These are phyloP conservation scores for Lates calcarifer DNA, from an alignment of 2,113 vertebrate genomes.

Conservation along the genomic window DNA sequence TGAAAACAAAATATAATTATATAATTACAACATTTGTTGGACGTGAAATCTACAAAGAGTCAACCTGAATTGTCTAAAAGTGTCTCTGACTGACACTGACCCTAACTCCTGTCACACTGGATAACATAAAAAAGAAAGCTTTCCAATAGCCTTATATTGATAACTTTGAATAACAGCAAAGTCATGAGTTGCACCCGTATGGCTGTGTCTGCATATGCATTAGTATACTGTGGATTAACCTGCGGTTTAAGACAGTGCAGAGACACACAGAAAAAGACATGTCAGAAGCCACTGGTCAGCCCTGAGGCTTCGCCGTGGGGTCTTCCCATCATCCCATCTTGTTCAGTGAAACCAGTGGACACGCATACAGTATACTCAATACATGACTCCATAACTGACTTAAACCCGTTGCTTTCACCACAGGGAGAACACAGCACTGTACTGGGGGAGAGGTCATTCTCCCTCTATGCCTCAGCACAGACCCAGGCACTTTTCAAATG, in stretches of 20 bases:
- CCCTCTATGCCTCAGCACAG: constrained; percentile 47
- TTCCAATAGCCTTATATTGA: not conserved
- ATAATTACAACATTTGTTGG: not conserved
- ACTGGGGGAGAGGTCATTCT: constrained; percentile 47
- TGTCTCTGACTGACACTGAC: not conserved
- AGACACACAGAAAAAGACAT: constrained; percentile 39
- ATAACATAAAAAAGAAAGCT: not conserved
- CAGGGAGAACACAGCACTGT: constrained; percentile 31
- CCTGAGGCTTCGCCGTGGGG: constrained; percentile 57
- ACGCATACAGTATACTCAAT: constrained; percentile 20
- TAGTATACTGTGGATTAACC: constrained; percentile 31
- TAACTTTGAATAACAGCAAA: not conserved
- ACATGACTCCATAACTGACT: constrained; percentile 33
- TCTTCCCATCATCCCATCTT: constrained; percentile 29
- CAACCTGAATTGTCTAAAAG: no score
- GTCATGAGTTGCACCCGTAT: not conserved
- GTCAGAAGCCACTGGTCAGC: constrained; percentile 44
- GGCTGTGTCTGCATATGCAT: not conserved
- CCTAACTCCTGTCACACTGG: not conserved
- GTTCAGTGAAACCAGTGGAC: constrained; percentile 49
- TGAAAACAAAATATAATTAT: not conserved
- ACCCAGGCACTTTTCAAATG: constrained; percentile 71
- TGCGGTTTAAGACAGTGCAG: constrained; percentile 33
- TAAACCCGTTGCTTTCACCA: constrained; percentile 58
- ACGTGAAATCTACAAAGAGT: not conserved